phyloP scores from a whole-genome alignment of 2,888 invertebrate species.

The Cremastinae sp. region DNA sequence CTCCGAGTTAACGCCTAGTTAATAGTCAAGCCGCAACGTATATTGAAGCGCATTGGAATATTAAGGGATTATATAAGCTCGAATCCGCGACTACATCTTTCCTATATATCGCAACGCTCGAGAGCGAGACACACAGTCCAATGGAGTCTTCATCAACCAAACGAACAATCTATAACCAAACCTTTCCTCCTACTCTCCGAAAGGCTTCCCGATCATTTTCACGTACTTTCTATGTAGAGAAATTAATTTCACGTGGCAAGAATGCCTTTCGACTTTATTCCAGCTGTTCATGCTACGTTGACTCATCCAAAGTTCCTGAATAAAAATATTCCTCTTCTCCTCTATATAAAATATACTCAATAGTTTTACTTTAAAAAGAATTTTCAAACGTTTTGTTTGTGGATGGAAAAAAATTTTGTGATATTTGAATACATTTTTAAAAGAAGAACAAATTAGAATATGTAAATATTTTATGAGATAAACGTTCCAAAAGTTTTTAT shows the following conservation, averaged over 20 bases:
- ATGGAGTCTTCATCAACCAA: not conserved
- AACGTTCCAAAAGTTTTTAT: too few species aligned
- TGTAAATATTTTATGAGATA: too few species aligned
- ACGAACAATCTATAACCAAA: too few species aligned
- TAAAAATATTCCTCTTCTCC: too few species aligned
- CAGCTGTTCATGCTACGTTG: not conserved
- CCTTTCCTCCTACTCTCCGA: not conserved
- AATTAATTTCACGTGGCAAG: slow-evolving; percentile 16
- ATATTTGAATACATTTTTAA: too few species aligned
- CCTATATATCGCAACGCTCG: slow-evolving; percentile 46
- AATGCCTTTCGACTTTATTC: slow-evolving; percentile 23
- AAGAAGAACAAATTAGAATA: too few species aligned
- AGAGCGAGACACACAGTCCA: slow-evolving; percentile 2
- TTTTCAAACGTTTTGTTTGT: too few species aligned
- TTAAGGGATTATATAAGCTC: slow-evolving; percentile 72
- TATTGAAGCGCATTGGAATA: slow-evolving; percentile 70
- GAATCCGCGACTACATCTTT: slow-evolving; percentile 48
- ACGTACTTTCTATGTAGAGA: slow-evolving; percentile 19
- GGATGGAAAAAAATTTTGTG: too few species aligned
- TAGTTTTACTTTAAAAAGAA: too few species aligned
- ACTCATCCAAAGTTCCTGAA: too few species aligned
- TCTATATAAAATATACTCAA: too few species aligned
- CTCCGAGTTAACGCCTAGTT: slow-evolving; percentile 75
- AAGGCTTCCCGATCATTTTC: slow-evolving; percentile 11
- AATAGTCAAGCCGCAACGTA: slow-evolving; percentile 74